phyloP scores from a whole-genome alignment of 2,888 invertebrate species.

The Campopleginae sp. region DNA sequence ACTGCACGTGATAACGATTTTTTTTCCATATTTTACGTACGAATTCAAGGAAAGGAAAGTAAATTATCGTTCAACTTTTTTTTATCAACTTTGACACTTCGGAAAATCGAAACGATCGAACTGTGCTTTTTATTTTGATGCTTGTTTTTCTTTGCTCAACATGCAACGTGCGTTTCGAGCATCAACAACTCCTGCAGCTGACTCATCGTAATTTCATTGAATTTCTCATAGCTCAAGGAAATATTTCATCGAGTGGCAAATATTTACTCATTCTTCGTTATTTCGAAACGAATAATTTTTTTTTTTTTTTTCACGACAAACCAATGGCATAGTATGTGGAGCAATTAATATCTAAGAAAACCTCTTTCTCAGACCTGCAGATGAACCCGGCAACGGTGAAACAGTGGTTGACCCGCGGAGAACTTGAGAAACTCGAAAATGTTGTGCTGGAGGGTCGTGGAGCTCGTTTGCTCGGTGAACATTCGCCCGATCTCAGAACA shows the following conservation, averaged over 20 bases:
- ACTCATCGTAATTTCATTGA: constrained; percentile 1
- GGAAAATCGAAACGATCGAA: neutral
- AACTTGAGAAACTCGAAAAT: constrained; percentile 88
- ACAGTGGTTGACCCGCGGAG: constrained; percentile 87
- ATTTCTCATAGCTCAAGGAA: neutral
- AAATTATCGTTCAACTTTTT: neutral
- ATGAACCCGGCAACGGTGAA: constrained; percentile 86
- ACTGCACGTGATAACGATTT: neutral
- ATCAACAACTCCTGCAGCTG: neutral
- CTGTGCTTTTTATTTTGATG: neutral
- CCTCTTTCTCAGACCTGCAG: constrained; percentile 82
- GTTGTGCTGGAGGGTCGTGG: constrained; percentile 89
- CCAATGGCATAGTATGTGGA: neutral
- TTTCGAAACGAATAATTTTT: neutral
- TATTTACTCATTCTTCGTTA: neutral
- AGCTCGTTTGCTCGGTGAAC: constrained; percentile 88
- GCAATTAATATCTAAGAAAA: neutral
- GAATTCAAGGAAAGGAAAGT: neutral
- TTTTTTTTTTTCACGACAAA: neutral
- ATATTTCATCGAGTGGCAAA: neutral
- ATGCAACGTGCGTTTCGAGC: neutral
- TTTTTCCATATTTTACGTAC: neutral
- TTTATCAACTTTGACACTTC: neutral
- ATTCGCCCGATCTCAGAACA: constrained; percentile 87
- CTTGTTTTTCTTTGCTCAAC: neutral